Conservation (phyloP, 2,113 vertebrate species). For the Oncorhynchus nerka region DNA sequence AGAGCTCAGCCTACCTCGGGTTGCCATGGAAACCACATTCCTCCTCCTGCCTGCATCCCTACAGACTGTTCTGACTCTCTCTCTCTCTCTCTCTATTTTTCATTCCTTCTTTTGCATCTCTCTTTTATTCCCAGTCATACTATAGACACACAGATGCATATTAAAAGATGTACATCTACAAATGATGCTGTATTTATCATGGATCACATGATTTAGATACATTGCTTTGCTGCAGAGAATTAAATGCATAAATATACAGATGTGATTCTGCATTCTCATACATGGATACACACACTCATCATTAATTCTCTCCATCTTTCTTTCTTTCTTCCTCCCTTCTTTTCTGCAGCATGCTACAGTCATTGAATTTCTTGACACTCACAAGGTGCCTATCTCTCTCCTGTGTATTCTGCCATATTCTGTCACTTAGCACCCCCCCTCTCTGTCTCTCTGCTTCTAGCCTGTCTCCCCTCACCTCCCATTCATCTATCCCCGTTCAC, state of each 20-base stretch:
- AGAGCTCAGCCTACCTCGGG: constrained; percentile 78
- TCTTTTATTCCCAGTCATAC: constrained; percentile 24
- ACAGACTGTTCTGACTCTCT: constrained; percentile 71
- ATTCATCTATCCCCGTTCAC: background rate
- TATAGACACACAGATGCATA: constrained; percentile 4
- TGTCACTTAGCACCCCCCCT: background rate
- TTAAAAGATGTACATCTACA: background rate
- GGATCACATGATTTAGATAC: constrained; percentile 46
- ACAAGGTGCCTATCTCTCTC: constrained; percentile 48
- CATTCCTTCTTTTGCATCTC: constrained; percentile 44
- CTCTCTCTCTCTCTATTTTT: constrained; percentile 40
- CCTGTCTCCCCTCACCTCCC: constrained; percentile 21
- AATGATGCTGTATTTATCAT: constrained; percentile 53
- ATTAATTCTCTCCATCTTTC: constrained; percentile 24
- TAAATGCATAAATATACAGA: constrained; percentile 57
- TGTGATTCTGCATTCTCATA: constrained; percentile 61
- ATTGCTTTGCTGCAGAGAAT: constrained; percentile 50
- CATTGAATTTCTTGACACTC: constrained; percentile 64
- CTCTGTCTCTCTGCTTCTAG: constrained; percentile 16
- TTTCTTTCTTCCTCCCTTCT: constrained; percentile 57
- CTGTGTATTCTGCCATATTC: constrained; percentile 15
- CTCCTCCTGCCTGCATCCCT: constrained; percentile 82
- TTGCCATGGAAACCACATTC: constrained; percentile 83
- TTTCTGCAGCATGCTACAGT: constrained; percentile 68
- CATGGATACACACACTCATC: constrained; percentile 45